Evolutionary conservation across 2,113 vertebrate species (phyloP), one percentile per base, ranked within the genome.

Genomic region (Seriola aureovittata): DNA sequence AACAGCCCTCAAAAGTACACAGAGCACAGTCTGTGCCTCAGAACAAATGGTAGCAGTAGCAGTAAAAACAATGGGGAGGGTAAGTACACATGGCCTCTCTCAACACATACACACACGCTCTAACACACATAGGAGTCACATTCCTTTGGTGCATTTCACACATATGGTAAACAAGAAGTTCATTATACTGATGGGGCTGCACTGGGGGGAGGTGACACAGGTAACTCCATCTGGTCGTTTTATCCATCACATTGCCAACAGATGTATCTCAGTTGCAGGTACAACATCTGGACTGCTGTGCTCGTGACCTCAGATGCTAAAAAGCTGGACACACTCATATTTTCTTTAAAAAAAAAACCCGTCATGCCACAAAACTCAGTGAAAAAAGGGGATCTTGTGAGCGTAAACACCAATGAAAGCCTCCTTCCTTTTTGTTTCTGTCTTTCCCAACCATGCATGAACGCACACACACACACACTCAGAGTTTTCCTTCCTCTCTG

Each of bases 61-160:
- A 91, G 87, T 89, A 93, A 92, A 93, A 94, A 89, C 90, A 94
- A 92, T 91, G 75, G 71, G 75, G 76, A 91, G 92, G 80, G 80
- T 89, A 89, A 89, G 84, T 88, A 93, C 90, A 92, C 91, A 92
- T 79, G 85, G 83, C 81, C 89, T 86, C 88, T 88, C 70, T 81
- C 14, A 78, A 89, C 71, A 74, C 81, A 89, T 64, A 75, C 78
- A 88, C 76, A 60, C 71, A 83, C 40, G 19, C 78, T 42, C 70
- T 74, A 34, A 81, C 50, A 78, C 74, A 69, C 64, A 77, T 62
- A 77, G 38, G 10, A 57, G 23, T 71, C 86, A 90, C 87, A 92
- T 89, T 91, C 90, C 90, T 81, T 70, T 85, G 77, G 79, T 86
- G 88, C 81, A 90, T 92, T 94, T 93, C 86, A 91, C 85, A 88